These are phyloP conservation scores for Campoplex nolae DNA, from an alignment of 2,888 invertebrate species.

Conservation along the genomic window DNA sequence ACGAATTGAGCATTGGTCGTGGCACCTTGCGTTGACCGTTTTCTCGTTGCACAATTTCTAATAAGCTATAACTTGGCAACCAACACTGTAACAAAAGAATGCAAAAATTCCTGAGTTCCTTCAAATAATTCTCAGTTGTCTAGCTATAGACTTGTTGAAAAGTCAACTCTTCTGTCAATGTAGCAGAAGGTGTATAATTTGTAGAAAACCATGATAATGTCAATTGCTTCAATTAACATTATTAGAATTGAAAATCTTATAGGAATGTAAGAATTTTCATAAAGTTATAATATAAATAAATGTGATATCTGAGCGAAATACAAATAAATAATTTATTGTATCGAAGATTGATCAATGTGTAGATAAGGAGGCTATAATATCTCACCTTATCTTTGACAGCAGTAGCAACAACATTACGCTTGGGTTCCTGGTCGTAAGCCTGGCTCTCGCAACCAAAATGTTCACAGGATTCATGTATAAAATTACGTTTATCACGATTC, in stretches of 20 bases:
- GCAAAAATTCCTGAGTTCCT: constrained; percentile 53
- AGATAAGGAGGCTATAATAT: constrained; percentile 33
- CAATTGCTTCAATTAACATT: no score
- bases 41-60: constrained; percentile 93
- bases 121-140: neutral
- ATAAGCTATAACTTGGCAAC: constrained; percentile 94
- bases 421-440: constrained; percentile 98
- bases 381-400: constrained; percentile 91
- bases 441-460: constrained; percentile 97
- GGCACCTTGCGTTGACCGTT: constrained; percentile 92
- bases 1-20: constrained; percentile 87
- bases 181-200: no score
- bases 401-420: constrained; percentile 97
- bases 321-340: no score
- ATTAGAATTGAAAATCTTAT: neutral
- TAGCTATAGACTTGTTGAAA: neutral
- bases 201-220: no score
- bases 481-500: constrained; percentile 96
- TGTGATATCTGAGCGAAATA: no score
- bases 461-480: constrained; percentile 97
- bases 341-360: no score
- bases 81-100: constrained; percentile 88
- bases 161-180: no score
- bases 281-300: no score
- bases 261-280: neutral